phyloP scores from a whole-genome alignment of 2,113 vertebrate genomes.

The Turdus rufiventris region DNA sequence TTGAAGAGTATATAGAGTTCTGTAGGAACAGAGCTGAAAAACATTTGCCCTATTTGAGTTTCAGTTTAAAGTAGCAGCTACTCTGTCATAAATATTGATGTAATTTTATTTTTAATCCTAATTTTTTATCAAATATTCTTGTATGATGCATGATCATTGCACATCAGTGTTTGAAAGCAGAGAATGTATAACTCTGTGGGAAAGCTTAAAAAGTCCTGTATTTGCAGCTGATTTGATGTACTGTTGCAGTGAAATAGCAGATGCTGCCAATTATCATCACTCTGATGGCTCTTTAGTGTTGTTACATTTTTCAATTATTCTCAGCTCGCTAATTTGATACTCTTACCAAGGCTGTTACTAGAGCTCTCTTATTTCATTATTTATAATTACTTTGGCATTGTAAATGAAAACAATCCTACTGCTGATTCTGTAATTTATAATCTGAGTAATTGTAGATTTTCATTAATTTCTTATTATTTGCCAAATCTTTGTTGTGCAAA shows the following conservation, averaged over 20 bases:
- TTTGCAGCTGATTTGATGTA: neutral
- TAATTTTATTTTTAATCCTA: neutral
- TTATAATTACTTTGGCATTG: slow-evolving; percentile 21
- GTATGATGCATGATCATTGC: neutral
- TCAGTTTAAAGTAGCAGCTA: neutral
- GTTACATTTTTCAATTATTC: neutral
- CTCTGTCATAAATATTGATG: neutral
- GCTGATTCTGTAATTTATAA: neutral
- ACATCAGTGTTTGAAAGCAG: neutral
- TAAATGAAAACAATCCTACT: slow-evolving; percentile 14
- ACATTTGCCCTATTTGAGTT: neutral
- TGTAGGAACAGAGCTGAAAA: neutral
- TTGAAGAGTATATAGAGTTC: neutral
- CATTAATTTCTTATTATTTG: neutral
- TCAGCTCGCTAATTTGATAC: neutral
- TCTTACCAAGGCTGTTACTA: neutral
- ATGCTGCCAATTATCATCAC: neutral
- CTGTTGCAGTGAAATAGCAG: neutral
- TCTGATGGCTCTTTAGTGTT: neutral
- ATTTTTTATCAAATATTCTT: neutral
- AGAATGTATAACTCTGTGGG: neutral
- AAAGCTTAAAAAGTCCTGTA: neutral
- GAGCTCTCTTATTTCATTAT: neutral
- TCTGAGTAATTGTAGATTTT: neutral
- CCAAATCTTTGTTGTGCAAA: neutral